Conservation (phyloP, 2,797 vertebrate species). For the Choloepus didactylus region DNA sequence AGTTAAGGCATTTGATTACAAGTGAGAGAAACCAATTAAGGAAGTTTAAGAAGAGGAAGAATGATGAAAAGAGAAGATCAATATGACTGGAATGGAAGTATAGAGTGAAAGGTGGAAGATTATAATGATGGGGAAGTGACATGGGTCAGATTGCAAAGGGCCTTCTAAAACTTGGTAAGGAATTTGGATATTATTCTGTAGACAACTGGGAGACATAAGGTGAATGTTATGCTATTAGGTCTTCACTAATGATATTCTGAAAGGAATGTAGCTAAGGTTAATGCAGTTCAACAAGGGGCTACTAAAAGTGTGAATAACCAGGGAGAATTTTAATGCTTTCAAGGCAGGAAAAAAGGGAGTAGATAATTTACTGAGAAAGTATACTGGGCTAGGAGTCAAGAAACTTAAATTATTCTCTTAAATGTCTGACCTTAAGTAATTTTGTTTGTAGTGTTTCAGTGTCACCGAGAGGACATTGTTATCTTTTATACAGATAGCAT, state of each 20-base stretch:
- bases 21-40: not conserved
- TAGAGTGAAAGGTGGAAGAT: not conserved
- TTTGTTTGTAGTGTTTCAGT: not conserved
- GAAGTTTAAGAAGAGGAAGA: not conserved
- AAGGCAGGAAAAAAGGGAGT: not conserved
- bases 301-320: not conserved
- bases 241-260: not conserved
- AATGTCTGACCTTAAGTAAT: not conserved
- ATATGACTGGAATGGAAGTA: not conserved
- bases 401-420: not conserved
- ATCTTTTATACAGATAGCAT: not conserved
- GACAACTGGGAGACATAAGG: not conserved
- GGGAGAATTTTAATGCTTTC: constrained; percentile 24
- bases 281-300: not conserved
- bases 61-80: not conserved
- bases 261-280: not conserved
- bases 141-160: not conserved
- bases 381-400: not conserved
- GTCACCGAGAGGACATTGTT: not conserved
- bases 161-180: not conserved
- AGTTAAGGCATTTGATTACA: not conserved
- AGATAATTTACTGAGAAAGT: not conserved
- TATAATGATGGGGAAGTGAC: not conserved
- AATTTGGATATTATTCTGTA: not conserved
- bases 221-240: not conserved